Conservation (phyloP, 2,113 vertebrate genomes). For the Ceyx melanurus region DNA sequence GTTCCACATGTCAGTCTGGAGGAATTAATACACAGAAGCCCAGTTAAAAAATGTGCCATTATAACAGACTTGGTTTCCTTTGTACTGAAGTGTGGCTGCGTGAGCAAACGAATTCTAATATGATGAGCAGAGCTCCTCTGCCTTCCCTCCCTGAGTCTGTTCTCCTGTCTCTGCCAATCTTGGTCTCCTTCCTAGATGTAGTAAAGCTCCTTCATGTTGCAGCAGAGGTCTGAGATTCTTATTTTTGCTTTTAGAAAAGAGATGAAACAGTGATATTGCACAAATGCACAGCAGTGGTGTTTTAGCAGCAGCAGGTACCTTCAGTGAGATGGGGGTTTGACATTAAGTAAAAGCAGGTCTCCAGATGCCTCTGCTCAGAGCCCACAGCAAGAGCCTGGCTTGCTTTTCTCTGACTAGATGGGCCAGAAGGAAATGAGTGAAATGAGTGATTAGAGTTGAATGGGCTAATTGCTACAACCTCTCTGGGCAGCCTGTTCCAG, state of each 20-base stretch:
- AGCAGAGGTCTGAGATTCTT: not conserved
- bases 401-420: not conserved
- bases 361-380: not conserved
- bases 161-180: not conserved
- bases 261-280: not conserved
- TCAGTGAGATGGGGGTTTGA: not conserved
- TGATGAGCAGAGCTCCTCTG: not conserved
- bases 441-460: not conserved
- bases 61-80: not conserved
- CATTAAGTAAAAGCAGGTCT: not conserved
- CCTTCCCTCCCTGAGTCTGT: not conserved
- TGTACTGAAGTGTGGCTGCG: not conserved
- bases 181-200: not conserved
- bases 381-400: not conserved
- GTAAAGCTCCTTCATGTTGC: not conserved
- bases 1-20: slow-evolving; percentile 41
- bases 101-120: not conserved
- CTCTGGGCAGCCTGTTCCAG: too few species aligned
- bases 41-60: slow-evolving; percentile 13
- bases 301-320: not conserved
- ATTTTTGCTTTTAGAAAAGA: not conserved
- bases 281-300: not conserved
- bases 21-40: not conserved
- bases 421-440: not conserved
- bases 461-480: not conserved